Evolutionary conservation across 2,888 invertebrate genomes (phyloP).

Genomic region (Agonopterix heracliana): DNA sequence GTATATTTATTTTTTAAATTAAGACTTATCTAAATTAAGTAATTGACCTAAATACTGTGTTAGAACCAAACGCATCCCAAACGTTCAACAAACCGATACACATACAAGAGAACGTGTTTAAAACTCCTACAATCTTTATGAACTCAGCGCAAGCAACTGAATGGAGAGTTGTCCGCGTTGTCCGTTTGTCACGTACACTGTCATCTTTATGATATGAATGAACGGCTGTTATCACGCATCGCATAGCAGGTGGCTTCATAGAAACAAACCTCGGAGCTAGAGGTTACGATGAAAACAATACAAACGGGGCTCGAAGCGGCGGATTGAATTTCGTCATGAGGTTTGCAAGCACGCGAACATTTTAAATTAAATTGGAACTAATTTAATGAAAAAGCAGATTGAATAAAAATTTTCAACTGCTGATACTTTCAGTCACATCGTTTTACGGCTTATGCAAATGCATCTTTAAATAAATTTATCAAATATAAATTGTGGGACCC

Average conservation of each 20-base stretch:
- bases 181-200: conserved; percentile 40
- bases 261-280: conserved; percentile 12
- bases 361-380: no score
- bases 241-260: conserved; percentile 50
- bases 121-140: not conserved
- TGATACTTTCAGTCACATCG: conserved; percentile 51
- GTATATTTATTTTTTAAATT: no score
- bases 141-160: conserved; percentile 13
- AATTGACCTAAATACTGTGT: no score
- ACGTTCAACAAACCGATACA: no score
- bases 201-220: conserved; percentile 61
- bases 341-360: no score
- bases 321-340: not conserved
- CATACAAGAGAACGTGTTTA: not conserved
- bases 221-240: conserved; percentile 51
- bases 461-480: conserved; percentile 68
- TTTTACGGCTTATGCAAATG: conserved; percentile 68
- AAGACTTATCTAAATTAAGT: no score
- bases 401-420: not conserved
- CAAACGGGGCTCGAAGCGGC: conserved; percentile 11
- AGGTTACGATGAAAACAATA: conserved; percentile 11
- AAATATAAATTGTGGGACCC: conserved; percentile 73
- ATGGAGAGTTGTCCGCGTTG: conserved; percentile 16
- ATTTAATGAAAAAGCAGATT: no score
- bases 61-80: no score